Conservation (phyloP, 2,113 vertebrate species). For the Syngnathoides biaculeatus region DNA sequence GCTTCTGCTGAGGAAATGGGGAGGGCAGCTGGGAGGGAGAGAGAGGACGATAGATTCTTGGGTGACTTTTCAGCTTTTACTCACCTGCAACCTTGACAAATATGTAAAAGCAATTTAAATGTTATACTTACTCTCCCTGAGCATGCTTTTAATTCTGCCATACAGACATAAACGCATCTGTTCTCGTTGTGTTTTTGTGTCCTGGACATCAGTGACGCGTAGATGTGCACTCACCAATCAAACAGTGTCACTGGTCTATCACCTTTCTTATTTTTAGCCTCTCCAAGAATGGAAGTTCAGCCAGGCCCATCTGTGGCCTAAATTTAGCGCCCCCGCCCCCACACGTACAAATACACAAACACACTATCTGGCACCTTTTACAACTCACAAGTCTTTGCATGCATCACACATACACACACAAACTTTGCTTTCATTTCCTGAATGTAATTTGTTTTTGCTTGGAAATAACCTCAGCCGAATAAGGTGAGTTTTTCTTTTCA, state of each 20-base stretch:
- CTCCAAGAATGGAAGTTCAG: constrained; percentile 89
- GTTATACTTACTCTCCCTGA: neutral
- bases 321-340: constrained; percentile 75
- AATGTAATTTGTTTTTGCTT: constrained; percentile 14
- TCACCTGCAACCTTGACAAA: neutral
- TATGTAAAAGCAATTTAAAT: neutral
- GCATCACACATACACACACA: constrained; percentile 29
- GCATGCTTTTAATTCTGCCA: neutral
- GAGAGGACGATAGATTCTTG: neutral
- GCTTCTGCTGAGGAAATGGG: constrained; percentile 3
- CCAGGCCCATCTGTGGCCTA: constrained; percentile 79
- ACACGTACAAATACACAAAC: constrained; percentile 25
- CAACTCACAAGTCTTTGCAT: constrained; percentile 30
- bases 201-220: neutral
- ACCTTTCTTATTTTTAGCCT: constrained; percentile 86
- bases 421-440: constrained; percentile 4
- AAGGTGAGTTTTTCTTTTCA: constrained; percentile 30
- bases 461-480: constrained; percentile 11
- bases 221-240: constrained; percentile 12
- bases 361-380: constrained; percentile 28
- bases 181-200: constrained; percentile 5
- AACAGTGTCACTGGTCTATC: constrained; percentile 68
- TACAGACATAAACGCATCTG: neutral
- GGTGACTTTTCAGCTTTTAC: neutral
- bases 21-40: constrained; percentile 20